Base-by-base conservation (phyloP, 2,797 vertebrate species). In the Cyclura pinguis region DNA sequence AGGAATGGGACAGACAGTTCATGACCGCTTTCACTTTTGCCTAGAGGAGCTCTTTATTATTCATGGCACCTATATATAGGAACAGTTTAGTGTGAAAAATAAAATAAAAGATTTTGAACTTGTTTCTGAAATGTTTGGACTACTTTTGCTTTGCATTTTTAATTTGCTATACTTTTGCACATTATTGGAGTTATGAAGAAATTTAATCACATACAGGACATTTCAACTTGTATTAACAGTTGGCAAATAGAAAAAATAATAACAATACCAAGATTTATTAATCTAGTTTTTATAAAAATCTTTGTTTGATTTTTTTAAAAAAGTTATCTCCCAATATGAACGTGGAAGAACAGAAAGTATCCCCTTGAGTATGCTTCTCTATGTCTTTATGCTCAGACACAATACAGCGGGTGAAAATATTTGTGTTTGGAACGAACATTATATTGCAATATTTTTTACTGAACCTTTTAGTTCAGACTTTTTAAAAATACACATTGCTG, bases 1-100 rank as follows among this genome's bases (percentile, higher is more conserved):
- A 93, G 29, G 88, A 94, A 82, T 80, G 89, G 92, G 87, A 94
- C 90, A 95, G 93, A 16, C 84, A 85, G 59, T 92, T 77, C 74
- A 91, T 22, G 89, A 52, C 57, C 89, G 16, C 82, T 93, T 84
- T 92, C 10, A 47, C 86, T 92, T 93, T 18, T 0, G 64, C 91
- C 55, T 74, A 12, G 76, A 87, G 85, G 77, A 91, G 50, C 84
- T 91, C 57, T 91, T 64, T 73, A 93, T 92, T 95, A 93, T 91
- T 89, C 87, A 89, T 91, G 88, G 55, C 22, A 94, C 1, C 0
- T 87, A 62, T 64, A 84, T 24, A 87, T 85, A 90, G 87, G 3
- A 82, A 55, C 32, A 55, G 67, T 83, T 80, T 76, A 89, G 29
- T 8, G 42, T 47, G 42, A 27, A 81, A 22, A 5, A 95, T 87